Base-by-base conservation (phyloP, 2,888 invertebrate genomes). In the Papilio demoleus region DNA sequence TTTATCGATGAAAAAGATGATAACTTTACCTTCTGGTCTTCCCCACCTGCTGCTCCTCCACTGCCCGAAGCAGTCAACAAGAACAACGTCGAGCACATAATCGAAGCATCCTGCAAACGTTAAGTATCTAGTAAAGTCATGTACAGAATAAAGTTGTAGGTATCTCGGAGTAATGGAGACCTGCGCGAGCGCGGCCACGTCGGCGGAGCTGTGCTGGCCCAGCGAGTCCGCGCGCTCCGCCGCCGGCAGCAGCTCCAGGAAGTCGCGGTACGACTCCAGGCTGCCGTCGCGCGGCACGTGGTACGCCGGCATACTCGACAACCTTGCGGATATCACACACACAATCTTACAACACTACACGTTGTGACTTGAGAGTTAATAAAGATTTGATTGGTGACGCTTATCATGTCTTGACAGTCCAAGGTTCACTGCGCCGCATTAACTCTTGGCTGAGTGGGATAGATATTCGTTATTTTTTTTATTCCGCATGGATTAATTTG, bases 201-300 rank as follows among this genome's bases (percentile, higher is more conserved):
- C 98, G 0, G 97, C 97, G 76, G 98, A 97, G 2, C 96, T 95
- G 87, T 98, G 97, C 81, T 98, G 97, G 0, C 98, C 98, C 77
- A 98, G 96, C 0, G 96, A 96, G 90, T 97, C 97, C 0, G 98
- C 97, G 74, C 95, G 95, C 84, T 98, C 98, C 66, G 94, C 89
- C 61, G 89, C 94, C 2, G 98, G 98, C 77, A 97, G 88, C 81
- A 96, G 93, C 74, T 95, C 94, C 73, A 97, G 94, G 85, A 96
- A 96, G 85, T 97, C 97, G 61, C 94, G 94, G 88, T 97, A 97
- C 5, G 96, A 96, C 77, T 96, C 95, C 70, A 97, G 85, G 70
- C 96, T 95, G 58, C 97, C 97, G 82, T 97, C 97, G 53, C 94
- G 93, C 0, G 98, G 98, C 71, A 98, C 94, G 84, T 96, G 96